Percentiles rank a stretch among this genome's conserved stretches.
Evolutionary conservation across 2,888 invertebrate species (phyloP).

Genomic region (Leptopterna dolabrata): DNA sequence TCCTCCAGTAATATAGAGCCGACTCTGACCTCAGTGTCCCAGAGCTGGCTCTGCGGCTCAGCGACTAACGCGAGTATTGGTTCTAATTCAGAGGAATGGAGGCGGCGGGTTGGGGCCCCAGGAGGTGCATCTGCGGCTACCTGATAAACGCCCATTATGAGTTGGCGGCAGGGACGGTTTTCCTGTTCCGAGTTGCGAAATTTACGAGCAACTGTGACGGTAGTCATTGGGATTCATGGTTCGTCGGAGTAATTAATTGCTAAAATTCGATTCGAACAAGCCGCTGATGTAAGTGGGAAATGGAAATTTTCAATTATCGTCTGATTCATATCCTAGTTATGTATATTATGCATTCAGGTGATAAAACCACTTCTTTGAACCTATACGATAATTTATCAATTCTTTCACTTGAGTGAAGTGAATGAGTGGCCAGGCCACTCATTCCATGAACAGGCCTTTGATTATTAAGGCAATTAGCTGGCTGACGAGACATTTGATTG

Average conservation of each 20-base stretch:
- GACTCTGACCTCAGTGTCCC: slow-evolving; percentile 39
- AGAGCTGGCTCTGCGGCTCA: background rate
- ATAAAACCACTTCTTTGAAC: too few species aligned
- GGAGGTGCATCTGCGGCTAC: background rate
- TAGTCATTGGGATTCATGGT: background rate
- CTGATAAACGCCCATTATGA: slow-evolving; percentile 15
- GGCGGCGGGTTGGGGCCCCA: background rate
- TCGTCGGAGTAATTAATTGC: background rate
- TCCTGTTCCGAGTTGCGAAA: background rate
- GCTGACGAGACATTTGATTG: too few species aligned
- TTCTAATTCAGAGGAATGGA: slow-evolving; percentile 43
- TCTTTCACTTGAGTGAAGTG: too few species aligned
- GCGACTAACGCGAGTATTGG: slow-evolving; percentile 33
- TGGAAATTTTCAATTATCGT: too few species aligned
- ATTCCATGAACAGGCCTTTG: too few species aligned
- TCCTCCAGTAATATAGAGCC: slow-evolving; percentile 39
- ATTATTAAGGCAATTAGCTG: too few species aligned
- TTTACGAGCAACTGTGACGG: background rate
- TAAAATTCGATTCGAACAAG: too few species aligned
- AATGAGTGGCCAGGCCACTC: too few species aligned
- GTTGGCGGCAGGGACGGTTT: background rate
- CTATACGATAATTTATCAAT: too few species aligned
- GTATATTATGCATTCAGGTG: too few species aligned
- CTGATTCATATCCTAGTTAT: too few species aligned
- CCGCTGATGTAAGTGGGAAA: too few species aligned